Conservation (phyloP, 1,140 invertebrate species). For the Drosophila murphyi region DNA sequence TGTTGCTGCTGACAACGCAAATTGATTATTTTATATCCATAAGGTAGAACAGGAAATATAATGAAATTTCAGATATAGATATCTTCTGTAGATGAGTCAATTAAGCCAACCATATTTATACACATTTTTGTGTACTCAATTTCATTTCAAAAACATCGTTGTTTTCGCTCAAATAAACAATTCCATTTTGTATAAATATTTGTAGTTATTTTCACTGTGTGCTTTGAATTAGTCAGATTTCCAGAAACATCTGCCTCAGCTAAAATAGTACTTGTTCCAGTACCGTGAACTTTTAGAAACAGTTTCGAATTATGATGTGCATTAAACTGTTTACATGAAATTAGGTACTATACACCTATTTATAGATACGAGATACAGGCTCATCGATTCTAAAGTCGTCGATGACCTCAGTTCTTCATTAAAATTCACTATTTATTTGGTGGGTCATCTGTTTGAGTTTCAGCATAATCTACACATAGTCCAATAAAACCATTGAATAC, state of each 20-base stretch:
- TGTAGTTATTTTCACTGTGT: too few relatives aligned
- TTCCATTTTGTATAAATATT: background rate
- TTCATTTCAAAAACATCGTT: too few relatives aligned
- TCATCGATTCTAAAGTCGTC: background rate
- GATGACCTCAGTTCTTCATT: background rate
- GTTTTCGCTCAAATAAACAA: too few relatives aligned
- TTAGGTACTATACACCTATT: background rate
- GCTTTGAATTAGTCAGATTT: too few relatives aligned
- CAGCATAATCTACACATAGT: background rate
- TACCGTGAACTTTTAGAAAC: background rate
- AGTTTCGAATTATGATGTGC: background rate
- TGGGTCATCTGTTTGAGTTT: conserved; percentile 4
- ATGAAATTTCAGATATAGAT: conserved; percentile 15
- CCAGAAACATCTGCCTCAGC: too few relatives aligned
- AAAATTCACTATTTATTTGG: conserved; percentile 3
- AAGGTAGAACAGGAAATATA: background rate
- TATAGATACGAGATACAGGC: background rate
- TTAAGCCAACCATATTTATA: conserved; percentile 8
- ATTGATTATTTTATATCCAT: conserved; percentile 2
- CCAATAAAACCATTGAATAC: conserved; percentile 5
- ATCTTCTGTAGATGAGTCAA: conserved; percentile 14
- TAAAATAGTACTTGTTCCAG: background rate
- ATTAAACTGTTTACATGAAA: background rate
- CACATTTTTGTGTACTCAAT: too few relatives aligned
- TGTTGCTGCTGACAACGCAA: conserved; percentile 36